These are phyloP conservation scores for Pogonomyrmex californicus DNA, from an alignment of 1,140 invertebrate genomes.

Conservation along the genomic window DNA sequence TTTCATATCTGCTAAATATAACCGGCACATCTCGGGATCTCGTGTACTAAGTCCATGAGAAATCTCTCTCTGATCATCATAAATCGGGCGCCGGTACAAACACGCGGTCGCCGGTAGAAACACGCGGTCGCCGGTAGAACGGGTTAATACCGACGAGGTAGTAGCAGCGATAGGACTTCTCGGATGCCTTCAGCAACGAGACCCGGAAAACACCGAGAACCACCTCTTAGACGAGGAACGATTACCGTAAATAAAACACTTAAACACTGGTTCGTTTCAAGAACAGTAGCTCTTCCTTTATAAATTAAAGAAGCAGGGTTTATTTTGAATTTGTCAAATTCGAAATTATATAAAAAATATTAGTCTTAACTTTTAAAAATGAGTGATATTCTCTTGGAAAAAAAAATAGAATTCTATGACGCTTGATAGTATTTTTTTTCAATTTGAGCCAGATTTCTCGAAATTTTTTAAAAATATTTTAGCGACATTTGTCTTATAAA, in stretches of 20 bases:
- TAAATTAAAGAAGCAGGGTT: background rate
- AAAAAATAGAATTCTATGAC: background rate
- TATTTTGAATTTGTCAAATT: background rate
- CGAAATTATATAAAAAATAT: background rate
- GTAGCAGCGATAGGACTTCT: slow-evolving; percentile 12
- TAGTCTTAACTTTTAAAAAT: background rate
- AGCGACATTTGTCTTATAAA: background rate
- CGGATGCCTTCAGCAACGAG: slow-evolving; percentile 8
- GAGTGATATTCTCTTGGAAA: background rate
- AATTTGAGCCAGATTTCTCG: background rate
- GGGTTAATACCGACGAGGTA: slow-evolving; percentile 66
- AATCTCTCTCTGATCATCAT: slow-evolving; percentile 63
- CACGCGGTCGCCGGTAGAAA: slow-evolving; percentile 41
- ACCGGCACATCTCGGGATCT: slow-evolving; percentile 22
- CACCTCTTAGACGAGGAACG: slow-evolving; percentile 63
- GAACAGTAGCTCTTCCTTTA: background rate
- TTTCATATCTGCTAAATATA: slow-evolving; percentile 51
- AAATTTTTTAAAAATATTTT: background rate
- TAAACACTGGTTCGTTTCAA: slow-evolving; percentile 21
- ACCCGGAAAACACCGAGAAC: slow-evolving; percentile 59
- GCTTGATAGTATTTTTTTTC: background rate
- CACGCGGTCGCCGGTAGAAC: slow-evolving; percentile 45
- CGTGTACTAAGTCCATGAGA: slow-evolving; percentile 50
- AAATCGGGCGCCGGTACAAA: slow-evolving; percentile 60
- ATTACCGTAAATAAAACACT: slow-evolving; percentile 73